A percentile compares a stretch with the other conserved stretches of the same genome.
Conservation (phyloP, 2,888 invertebrate genomes). For the Lissonota sp. region DNA sequence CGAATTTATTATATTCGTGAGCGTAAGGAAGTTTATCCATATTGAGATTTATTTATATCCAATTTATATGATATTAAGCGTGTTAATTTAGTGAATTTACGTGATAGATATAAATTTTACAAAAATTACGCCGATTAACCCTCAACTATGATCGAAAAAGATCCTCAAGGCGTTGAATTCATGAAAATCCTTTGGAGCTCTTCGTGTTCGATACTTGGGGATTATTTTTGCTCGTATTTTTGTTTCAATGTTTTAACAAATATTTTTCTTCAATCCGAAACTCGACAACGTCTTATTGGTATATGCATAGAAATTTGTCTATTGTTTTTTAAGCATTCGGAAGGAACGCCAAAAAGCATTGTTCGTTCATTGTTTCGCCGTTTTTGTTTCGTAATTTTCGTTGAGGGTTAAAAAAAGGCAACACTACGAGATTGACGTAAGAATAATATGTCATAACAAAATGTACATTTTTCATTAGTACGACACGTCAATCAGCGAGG, state of each 20-base stretch:
- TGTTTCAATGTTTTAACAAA: too few relatives aligned
- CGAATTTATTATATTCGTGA: constrained; percentile 1
- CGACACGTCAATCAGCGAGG: constrained; percentile 83
- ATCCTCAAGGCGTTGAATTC: too few relatives aligned
- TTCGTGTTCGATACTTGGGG: too few relatives aligned
- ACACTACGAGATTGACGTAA: constrained; percentile 29
- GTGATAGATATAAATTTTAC: neutral
- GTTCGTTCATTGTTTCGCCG: too few relatives aligned
- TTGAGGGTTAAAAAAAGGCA: constrained; percentile 18
- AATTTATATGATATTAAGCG: neutral
- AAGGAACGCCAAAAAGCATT: too few relatives aligned
- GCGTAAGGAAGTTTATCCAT: neutral
- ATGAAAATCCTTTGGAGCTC: too few relatives aligned
- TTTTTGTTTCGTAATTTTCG: neutral
- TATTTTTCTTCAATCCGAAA: too few relatives aligned
- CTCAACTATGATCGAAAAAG: neutral
- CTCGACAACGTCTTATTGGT: too few relatives aligned
- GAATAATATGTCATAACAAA: constrained; percentile 67
- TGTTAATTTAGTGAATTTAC: neutral
- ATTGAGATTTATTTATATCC: neutral
- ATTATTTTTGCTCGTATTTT: too few relatives aligned
- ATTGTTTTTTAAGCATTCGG: too few relatives aligned
- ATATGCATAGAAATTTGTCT: too few relatives aligned
- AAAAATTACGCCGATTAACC: neutral
- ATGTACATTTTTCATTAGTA: constrained; percentile 83